Evolutionary conservation across 2,888 invertebrate genomes (phyloP), one percentile per base, ranked within the genome.

Genomic region (Leptinotarsa juncta): DNA sequence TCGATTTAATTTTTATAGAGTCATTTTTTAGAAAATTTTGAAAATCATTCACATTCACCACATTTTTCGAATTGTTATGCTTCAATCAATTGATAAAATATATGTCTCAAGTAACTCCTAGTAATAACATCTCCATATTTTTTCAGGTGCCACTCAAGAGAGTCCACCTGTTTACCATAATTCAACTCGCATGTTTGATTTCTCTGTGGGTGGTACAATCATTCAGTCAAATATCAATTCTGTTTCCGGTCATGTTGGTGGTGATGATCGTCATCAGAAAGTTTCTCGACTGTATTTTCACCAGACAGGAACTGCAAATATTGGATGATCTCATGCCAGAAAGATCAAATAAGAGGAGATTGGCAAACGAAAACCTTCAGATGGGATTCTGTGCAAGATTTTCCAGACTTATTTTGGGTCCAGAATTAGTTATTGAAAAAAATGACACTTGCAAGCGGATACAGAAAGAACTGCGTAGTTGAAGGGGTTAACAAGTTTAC

Each of bases 321-420:
- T 90, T 99, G 78, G 99, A 99, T 87, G 98, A 99, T 84, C 94
- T 98, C 60, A 97, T 99, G 96, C 99, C 99, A 60, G 97, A 98
- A 88, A 94, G 95, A 87, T 94, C 94, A 65, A 95, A 94, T 85
- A 91, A 96, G 81, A 51, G 51, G 3, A 15, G 2, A n/a, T n/a
- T n/a, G 51, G 51, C 15, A n/a, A 92, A 93, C 82, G 91, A 93
- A 79, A 90, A n/a, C 5, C n/a, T 7, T 14, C 18, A 23, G 16
- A 48, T 67, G 7, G 50, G 49, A 50, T 50, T 18, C 67, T 67
- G 80, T 42, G 76, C 79, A 67, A 86, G 85, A 79, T 75, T 87
- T 73, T 72, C 79, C 77, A 82, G 79, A 74, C 84, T 82, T 77
- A 78, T 85, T 80, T 81, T 86, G 81, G 86, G 87, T 42, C 82